phyloP scores from a whole-genome alignment of 1,140 invertebrate species.

The Hormaphis cornu region DNA sequence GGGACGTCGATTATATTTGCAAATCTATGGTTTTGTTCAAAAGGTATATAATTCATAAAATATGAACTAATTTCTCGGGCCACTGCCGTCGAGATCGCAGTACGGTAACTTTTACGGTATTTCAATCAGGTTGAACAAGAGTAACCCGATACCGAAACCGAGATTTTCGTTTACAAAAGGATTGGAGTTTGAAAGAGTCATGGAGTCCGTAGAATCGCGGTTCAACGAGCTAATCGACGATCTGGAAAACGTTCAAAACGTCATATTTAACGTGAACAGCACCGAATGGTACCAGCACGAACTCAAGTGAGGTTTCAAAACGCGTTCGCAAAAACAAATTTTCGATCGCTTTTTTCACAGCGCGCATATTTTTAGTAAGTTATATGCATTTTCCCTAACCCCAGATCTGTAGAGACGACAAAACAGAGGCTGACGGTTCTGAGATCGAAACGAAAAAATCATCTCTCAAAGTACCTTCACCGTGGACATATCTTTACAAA shows the following conservation, averaged over 20 bases:
- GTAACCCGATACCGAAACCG: neutral
- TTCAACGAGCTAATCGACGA: neutral
- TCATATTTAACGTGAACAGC: constrained; percentile 5
- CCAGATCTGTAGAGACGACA: no score
- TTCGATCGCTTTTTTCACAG: no score
- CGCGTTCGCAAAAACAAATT: no score
- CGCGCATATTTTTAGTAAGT: no score
- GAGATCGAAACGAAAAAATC: no score
- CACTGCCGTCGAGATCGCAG: no score
- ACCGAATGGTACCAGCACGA: constrained; percentile 6
- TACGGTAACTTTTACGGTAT: no score
- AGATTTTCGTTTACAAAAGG: constrained; percentile 10
- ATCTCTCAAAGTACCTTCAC: no score
- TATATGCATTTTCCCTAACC: no score
- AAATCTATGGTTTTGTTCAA: neutral
- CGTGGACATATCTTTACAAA: no score
- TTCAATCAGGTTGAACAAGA: neutral
- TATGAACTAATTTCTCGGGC: no score
- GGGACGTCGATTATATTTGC: constrained; percentile 5
- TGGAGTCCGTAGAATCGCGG: neutral
- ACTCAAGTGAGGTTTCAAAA: neutral
- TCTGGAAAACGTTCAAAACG: constrained; percentile 6
- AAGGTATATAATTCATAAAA: neutral
- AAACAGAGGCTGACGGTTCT: no score
- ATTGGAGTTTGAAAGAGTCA: neutral